Evolutionary conservation across 2,888 invertebrate species (phyloP).

Genomic region (Microplitis manilae): DNA sequence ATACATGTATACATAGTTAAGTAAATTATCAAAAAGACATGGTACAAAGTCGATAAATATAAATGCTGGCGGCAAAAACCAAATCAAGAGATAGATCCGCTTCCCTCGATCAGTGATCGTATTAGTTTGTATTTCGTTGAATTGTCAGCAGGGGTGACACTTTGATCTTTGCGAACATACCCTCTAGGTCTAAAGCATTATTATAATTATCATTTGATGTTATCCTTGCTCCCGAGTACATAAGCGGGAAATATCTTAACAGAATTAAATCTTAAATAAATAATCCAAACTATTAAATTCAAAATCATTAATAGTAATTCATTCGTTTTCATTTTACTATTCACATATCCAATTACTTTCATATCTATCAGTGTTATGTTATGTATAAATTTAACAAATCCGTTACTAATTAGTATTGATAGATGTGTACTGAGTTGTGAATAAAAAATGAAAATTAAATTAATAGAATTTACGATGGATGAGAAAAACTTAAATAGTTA

Average conservation of each 20-base stretch:
- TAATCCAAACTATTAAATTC: neutral
- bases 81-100: neutral
- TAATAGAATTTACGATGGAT: neutral
- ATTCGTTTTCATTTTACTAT: neutral
- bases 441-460: neutral
- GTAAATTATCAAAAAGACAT: neutral
- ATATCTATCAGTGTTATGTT: too few relatives aligned
- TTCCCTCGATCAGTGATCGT: slow-evolving; percentile 63
- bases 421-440: neutral
- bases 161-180: slow-evolving; percentile 63
- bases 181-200: slow-evolving; percentile 60
- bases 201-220: slow-evolving; percentile 61
- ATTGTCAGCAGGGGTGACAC: slow-evolving; percentile 54
- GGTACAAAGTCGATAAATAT: neutral
- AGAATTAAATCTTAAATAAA: neutral
- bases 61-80: neutral
- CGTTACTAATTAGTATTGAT: neutral
- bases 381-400: neutral
- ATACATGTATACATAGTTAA: neutral
- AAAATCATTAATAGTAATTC: neutral
- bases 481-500: neutral
- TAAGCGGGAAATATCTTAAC: neutral
- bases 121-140: slow-evolving; percentile 55
- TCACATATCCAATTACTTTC: neutral
- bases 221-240: slow-evolving; percentile 37